Base-by-base conservation (phyloP, 1,140 invertebrate species). In the Eciton burchellii region DNA sequence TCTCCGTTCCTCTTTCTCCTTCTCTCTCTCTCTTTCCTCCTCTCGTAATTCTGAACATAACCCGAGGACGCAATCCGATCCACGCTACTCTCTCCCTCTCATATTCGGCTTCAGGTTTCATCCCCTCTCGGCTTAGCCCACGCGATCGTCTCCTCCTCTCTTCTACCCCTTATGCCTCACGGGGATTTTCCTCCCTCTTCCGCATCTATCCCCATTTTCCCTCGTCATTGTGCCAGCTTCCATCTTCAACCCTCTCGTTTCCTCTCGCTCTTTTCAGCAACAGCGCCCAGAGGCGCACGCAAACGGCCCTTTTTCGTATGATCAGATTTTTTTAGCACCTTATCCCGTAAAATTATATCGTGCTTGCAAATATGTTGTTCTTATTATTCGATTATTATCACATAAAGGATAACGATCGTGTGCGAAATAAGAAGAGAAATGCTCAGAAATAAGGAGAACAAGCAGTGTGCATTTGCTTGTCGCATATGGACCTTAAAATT, bases 21-120 rank as follows among this genome's bases (percentile, higher is more conserved):
- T 59, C 65, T 9, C 59, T 45, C 59, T 21, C 19, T 59, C 21
- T 41, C 4, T 56, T 68, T 86, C 47, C 73, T 68, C 81, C 74
- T 83, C 59, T 86, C 59, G 52, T 63, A 8, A 59, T 70, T 47
- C 63, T 35, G 52, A 68, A 81, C 74, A 56, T 85, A 84, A 59
- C 81, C 66, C 85, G 72, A 83, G 84, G 72, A 86, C 63, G 81
- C 85, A 87, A 87, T 87, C 85, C 81, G 84, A 87, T 87, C 85
- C 84, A 82, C 76, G 60, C 54, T 35, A 2, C 56, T 29, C n/a
- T 47, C 54, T 59, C 65, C 45, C 52, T 65, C 59, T 24, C 35
- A 21, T 16, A 5, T 43, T 41, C 45, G 35, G 52, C 62, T 63
- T 66, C 62, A 29, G 57, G 57, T 43, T 43, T 56, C 47, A 52